phyloP scores from a whole-genome alignment of 1,140 invertebrate genomes.

The Rhizoglyphus robini region DNA sequence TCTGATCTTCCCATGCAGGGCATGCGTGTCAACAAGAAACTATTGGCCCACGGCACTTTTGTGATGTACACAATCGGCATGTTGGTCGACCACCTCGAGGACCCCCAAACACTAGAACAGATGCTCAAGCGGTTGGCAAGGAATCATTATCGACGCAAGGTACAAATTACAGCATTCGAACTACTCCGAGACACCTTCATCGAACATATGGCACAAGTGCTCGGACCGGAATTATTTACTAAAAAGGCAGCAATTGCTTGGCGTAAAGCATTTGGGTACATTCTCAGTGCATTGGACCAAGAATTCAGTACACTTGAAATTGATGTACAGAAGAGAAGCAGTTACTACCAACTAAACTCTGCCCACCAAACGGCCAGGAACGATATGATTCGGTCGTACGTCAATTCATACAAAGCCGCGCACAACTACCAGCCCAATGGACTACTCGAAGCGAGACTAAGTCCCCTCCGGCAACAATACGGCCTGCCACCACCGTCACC shows the following conservation, averaged over 20 bases:
- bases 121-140: constrained; percentile 46
- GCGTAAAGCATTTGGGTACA: constrained; percentile 34
- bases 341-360: constrained; percentile 3
- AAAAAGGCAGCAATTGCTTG: constrained; percentile 37
- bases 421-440: constrained; percentile 14
- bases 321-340: not conserved
- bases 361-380: not conserved
- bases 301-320: not conserved
- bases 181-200: constrained; percentile 35
- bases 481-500: no score
- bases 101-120: constrained; percentile 45
- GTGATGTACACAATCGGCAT: constrained; percentile 49
- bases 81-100: constrained; percentile 49
- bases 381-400: not conserved
- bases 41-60: constrained; percentile 51
- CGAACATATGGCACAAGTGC: constrained; percentile 32
- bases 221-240: constrained; percentile 34
- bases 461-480: no score
- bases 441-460: no score
- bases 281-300: not conserved
- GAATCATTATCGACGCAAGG: constrained; percentile 43
- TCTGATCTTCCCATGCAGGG: constrained; percentile 41
- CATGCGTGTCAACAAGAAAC: constrained; percentile 42
- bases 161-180: constrained; percentile 40
- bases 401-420: not conserved